These are phyloP conservation scores for Rhegmatorhina hoffmannsi DNA, from an alignment of 2,113 vertebrate genomes.

Conservation along the genomic window DNA sequence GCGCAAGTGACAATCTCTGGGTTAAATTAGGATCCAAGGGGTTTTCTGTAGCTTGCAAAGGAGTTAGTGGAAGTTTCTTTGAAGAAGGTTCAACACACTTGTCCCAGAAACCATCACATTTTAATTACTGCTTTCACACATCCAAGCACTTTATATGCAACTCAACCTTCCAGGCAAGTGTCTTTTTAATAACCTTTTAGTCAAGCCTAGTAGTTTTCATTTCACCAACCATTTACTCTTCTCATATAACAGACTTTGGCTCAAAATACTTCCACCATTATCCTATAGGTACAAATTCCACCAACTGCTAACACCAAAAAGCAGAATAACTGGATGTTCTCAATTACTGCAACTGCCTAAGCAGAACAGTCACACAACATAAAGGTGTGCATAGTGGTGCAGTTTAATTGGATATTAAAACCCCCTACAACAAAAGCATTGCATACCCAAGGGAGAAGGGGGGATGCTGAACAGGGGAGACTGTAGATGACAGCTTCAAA, in stretches of 20 bases:
- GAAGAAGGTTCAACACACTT: background rate
- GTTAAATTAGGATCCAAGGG: background rate
- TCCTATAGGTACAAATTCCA: background rate
- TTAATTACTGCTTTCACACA: slow-evolving; percentile 45
- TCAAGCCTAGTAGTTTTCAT: slow-evolving; percentile 41
- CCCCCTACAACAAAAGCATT: background rate
- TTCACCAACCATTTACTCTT: slow-evolving; percentile 47
- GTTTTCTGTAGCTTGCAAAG: background rate
- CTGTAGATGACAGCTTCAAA: background rate
- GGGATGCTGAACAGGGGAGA: background rate
- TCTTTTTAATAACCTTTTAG: slow-evolving; percentile 44
- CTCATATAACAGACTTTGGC: slow-evolving; percentile 15
- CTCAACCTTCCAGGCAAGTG: slow-evolving; percentile 15
- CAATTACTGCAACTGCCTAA: background rate
- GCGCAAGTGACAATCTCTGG: background rate
- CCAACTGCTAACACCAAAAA: background rate
- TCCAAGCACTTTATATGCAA: slow-evolving; percentile 5
- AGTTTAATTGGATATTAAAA: slow-evolving; percentile 8
- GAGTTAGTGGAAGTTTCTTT: slow-evolving; percentile 2
- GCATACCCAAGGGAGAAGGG: background rate
- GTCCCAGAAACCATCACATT: background rate
- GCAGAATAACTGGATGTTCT: background rate
- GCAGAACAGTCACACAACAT: slow-evolving; percentile 55
- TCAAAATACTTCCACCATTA: slow-evolving; percentile 27
- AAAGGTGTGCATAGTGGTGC: background rate